phyloP scores from a whole-genome alignment of 2,888 invertebrate genomes.

The Trachelus stipa region DNA sequence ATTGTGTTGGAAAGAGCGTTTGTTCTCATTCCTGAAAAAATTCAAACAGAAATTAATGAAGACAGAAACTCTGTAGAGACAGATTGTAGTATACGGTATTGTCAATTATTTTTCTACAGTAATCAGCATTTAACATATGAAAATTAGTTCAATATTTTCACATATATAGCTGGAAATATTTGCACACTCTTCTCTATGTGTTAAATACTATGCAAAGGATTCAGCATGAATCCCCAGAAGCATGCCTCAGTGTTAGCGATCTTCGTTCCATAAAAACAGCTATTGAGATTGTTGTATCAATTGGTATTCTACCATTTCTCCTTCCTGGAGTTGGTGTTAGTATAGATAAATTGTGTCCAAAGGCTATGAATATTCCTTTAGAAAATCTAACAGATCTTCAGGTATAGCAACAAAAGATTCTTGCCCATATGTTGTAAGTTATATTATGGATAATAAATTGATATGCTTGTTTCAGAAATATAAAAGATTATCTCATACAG shows the following conservation, averaged over 20 bases:
- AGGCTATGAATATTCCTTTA: conserved; percentile 57
- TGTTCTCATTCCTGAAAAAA: conserved; percentile 66
- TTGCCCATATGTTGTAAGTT: background rate
- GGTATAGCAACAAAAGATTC: conserved; percentile 68
- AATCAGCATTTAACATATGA: conserved; percentile 1
- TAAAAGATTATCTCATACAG: conserved; percentile 71
- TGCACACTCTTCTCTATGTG: conserved; percentile 38
- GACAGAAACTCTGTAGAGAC: conserved; percentile 59
- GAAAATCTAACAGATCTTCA: conserved; percentile 65
- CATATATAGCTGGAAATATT: conserved; percentile 45
- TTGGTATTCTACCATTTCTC: conserved; percentile 77
- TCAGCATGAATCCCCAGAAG: conserved; percentile 34
- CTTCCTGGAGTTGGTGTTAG: conserved; percentile 75
- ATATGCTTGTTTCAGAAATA: conserved; percentile 65
- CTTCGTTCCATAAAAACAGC: conserved; percentile 73
- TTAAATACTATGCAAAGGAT: conserved; percentile 38
- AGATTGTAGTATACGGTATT: conserved; percentile 23
- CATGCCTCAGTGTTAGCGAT: conserved; percentile 74
- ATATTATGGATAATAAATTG: conserved; percentile 1
- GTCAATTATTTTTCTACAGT: background rate
- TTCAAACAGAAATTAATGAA: conserved; percentile 57
- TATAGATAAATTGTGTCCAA: conserved; percentile 66
- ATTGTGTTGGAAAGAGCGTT: conserved; percentile 42
- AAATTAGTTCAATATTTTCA: conserved; percentile 4
- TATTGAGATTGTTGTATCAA: conserved; percentile 73